Evolutionary conservation across 2,113 vertebrate species (phyloP).

Genomic region (Marmota monax): DNA sequence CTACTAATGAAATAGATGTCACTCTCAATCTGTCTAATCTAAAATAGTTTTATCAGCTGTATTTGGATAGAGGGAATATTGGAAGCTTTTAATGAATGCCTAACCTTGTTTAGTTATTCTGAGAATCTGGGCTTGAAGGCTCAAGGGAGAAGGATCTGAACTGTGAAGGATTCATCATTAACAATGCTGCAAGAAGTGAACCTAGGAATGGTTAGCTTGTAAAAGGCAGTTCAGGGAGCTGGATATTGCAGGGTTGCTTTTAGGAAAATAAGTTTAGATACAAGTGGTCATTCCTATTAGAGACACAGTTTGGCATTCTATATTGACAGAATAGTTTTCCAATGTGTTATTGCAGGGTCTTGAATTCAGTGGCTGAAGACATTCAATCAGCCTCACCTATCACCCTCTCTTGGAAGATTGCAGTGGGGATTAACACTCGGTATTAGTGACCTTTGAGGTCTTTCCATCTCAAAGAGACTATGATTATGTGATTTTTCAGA

Average conservation of each 20-base stretch:
- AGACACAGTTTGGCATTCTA: not conserved
- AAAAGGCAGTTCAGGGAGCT: not conserved
- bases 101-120: not conserved
- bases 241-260: slow-evolving; percentile 42
- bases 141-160: not conserved
- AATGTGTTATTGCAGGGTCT: not conserved
- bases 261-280: slow-evolving; percentile 18
- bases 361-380: not conserved
- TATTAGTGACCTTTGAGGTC: slow-evolving; percentile 1
- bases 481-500: slow-evolving; percentile 10
- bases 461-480: slow-evolving; percentile 11
- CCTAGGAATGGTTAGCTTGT: not conserved
- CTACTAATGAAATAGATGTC: slow-evolving; percentile 54
- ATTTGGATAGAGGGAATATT: not conserved
- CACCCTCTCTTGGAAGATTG: not conserved
- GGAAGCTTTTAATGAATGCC: slow-evolving; percentile 4
- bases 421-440: not conserved
- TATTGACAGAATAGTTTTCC: slow-evolving; percentile 19
- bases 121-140: not conserved
- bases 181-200: not conserved
- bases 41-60: not conserved
- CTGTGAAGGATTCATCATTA: not conserved
- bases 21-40: slow-evolving; percentile 36
- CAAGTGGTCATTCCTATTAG: not conserved
- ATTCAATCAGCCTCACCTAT: not conserved